phyloP scores from a whole-genome alignment of 64 coral and sea anemone genomes.

The Pocillopora damicornis region DNA sequence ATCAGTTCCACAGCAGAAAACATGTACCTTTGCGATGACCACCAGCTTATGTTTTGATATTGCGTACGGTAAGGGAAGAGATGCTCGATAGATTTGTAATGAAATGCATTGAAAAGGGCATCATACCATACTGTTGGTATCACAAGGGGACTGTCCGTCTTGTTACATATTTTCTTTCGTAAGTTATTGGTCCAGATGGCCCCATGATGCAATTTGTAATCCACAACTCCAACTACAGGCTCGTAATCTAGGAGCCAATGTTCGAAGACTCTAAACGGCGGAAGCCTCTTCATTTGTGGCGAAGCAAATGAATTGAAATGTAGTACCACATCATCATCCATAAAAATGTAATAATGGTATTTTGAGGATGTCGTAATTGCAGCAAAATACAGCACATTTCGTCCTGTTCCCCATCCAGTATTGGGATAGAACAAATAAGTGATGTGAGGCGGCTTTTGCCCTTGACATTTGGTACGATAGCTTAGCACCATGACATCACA shows the following conservation, averaged over 20 bases:
- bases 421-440: background rate
- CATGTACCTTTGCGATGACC: background rate
- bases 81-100: constrained; percentile 24
- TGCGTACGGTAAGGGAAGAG: constrained; percentile 29
- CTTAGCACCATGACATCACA: no score
- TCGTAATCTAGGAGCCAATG: constrained; percentile 50
- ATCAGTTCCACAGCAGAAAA: constrained; percentile 5
- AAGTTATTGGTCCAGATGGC: background rate
- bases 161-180: constrained; percentile 1
- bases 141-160: background rate
- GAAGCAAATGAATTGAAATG: constrained; percentile 4
- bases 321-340: background rate
- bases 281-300: background rate
- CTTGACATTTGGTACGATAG: no score
- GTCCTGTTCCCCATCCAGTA: constrained; percentile 29
- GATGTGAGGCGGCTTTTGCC: no score
- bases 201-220: background rate
- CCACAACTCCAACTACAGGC: constrained; percentile 27
- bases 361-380: background rate
- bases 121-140: constrained; percentile 46
- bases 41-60: background rate
- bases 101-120: constrained; percentile 38
- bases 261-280: constrained; percentile 32
- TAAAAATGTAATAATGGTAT: constrained; percentile 42
- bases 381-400: constrained; percentile 34